A percentile compares a stretch with the other conserved stretches of the same genome.
Conservation (phyloP, 2,113 vertebrate species). For the Erythrocebus patas region DNA sequence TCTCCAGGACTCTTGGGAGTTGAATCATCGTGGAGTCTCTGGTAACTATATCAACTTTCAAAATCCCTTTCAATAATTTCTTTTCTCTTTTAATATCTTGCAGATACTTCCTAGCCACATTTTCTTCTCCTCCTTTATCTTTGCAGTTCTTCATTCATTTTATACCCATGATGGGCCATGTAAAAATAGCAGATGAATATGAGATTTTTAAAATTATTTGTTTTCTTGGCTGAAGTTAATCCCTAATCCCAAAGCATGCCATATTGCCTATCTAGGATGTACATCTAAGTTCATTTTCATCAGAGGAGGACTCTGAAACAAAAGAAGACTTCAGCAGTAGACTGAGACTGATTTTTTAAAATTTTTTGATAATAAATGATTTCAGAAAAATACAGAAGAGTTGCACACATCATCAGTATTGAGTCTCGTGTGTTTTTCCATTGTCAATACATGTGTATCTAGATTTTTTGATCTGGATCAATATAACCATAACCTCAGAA, state of each 20-base stretch:
- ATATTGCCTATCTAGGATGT: not conserved
- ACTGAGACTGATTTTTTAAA: not conserved
- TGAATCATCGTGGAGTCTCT: not conserved
- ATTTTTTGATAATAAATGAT: not conserved
- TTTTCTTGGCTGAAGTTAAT: conserved; percentile 35
- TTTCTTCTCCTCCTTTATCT: not conserved
- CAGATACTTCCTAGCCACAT: not conserved
- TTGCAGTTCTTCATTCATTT: conserved; percentile 7
- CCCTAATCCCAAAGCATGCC: not conserved
- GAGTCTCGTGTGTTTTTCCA: not conserved
- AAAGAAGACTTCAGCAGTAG: not conserved
- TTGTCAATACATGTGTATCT: not conserved
- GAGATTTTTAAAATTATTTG: not conserved
- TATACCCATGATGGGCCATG: not conserved
- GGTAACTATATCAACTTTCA: not conserved
- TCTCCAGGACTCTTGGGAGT: not conserved
- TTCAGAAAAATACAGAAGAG: not conserved
- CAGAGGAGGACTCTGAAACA: not conserved
- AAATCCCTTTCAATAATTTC: not conserved
- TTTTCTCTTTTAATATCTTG: conserved; percentile 27
- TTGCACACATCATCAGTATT: not conserved
- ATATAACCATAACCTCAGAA: not conserved
- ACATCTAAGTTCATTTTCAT: not conserved
- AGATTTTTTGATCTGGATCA: not conserved
- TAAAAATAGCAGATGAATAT: conserved; percentile 40